Percentiles rank a stretch among this genome's conserved stretches.
phyloP scores from a whole-genome alignment of 2,888 invertebrate genomes.

The Carabus problematicus region DNA sequence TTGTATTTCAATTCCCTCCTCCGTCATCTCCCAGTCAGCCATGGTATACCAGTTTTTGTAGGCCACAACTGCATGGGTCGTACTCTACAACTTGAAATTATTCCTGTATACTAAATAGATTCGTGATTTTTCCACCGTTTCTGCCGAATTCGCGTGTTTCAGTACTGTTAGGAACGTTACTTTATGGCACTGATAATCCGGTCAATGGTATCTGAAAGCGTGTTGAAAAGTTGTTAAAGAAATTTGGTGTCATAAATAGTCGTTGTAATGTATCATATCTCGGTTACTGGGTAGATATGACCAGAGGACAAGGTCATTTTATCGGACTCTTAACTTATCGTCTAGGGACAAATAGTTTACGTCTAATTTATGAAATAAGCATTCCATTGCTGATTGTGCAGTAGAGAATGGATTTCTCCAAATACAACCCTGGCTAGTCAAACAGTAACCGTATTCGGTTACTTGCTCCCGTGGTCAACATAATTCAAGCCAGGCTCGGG shows the following conservation, averaged over 20 bases:
- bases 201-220: constrained; percentile 24
- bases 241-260: constrained; percentile 3
- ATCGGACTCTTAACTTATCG: too few species aligned
- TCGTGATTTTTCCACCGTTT: constrained; percentile 19
- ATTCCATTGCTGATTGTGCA: too few species aligned
- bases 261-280: constrained; percentile 13
- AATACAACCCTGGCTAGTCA: constrained; percentile 18
- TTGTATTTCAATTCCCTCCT: constrained; percentile 16
- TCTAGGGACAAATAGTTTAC: too few species aligned
- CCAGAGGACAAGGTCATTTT: constrained; percentile 11
- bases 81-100: constrained; percentile 8
- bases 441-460: constrained; percentile 44
- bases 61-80: background rate
- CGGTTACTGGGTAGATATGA: background rate
- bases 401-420: too few species aligned
- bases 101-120: constrained; percentile 14
- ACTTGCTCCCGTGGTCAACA: constrained; percentile 47
- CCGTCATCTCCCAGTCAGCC: background rate
- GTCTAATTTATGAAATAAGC: too few species aligned
- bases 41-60: constrained; percentile 1
- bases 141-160: constrained; percentile 25
- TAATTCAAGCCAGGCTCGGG: constrained; percentile 47
- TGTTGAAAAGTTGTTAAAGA: constrained; percentile 23
- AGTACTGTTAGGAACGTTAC: constrained; percentile 21
- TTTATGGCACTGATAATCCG: constrained; percentile 25